Conservation (phyloP, 1,140 invertebrate species). For the Homarus americanus region DNA sequence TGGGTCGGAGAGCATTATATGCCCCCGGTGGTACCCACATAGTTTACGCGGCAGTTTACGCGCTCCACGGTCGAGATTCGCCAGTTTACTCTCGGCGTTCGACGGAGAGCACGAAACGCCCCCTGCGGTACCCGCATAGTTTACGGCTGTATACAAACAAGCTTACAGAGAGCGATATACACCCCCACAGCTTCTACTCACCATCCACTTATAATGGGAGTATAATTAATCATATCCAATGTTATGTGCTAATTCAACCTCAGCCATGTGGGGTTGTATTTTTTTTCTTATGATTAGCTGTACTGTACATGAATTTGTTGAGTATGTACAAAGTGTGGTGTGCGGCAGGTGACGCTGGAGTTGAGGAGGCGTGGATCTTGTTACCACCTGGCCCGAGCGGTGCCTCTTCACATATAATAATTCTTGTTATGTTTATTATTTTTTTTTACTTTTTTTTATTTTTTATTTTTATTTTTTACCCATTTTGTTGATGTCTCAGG, state of each 20-base stretch:
- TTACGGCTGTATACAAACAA: neutral
- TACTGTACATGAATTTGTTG: constrained; percentile 47
- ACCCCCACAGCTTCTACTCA: constrained; percentile 62
- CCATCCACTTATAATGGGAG: constrained; percentile 60
- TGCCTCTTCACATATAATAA: constrained; percentile 32
- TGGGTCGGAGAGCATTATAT: neutral
- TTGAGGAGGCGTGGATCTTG: constrained; percentile 24
- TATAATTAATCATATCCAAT: constrained; percentile 49
- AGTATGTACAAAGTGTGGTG: constrained; percentile 64
- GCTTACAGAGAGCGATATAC: constrained; percentile 1
- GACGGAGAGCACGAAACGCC: neutral
- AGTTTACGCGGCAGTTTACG: neutral
- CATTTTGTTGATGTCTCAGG: constrained; percentile 59
- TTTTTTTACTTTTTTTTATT: no score
- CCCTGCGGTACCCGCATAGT: neutral
- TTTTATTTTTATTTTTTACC: constrained; percentile 55
- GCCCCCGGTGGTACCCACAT: neutral
- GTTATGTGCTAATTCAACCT: constrained; percentile 41
- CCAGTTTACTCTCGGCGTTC: neutral
- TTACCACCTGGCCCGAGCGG: constrained; percentile 29
- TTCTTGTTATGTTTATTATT: constrained; percentile 47
- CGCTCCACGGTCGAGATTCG: neutral
- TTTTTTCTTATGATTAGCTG: constrained; percentile 29
- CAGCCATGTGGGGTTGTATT: constrained; percentile 42
- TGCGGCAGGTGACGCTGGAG: constrained; percentile 39